Base-by-base conservation (phyloP, 1,140 invertebrate species). In the Ceratina australensis region DNA sequence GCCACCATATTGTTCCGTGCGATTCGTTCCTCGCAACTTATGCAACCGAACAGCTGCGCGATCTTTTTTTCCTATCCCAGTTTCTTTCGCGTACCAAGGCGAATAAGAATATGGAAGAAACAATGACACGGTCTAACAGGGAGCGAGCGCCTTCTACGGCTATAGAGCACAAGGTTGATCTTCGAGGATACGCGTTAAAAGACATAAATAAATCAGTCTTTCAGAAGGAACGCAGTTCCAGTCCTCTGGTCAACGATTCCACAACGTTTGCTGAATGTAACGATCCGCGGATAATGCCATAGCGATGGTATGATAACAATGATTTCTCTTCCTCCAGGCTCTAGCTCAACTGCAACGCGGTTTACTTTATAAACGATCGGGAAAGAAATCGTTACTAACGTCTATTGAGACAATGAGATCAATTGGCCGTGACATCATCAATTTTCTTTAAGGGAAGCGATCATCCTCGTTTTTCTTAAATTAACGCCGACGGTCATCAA, bases 121-220 rank as follows among this genome's bases (percentile, higher is more conserved):
- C 24, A 28, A 72, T 50, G 18, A 28, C 4, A 13, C n/a, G 65
- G 50, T 69, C 57, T 57, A 59, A 64, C 22, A 61, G 61, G 67
- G 65, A 68, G 71, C 33, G 33, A 42, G 33, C 81, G 82, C 81
- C 83, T 78, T 87, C 79, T 80, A 85, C 80, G 79, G 76, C 68
- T 78, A 84, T 82, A 61, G 79, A 77, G 84, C 81, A 84, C 84
- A 87, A 87, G 84, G 84, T 85, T 87, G 81, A 60, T 72, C 59
- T 71, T 64, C 42, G 42, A 57, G 50, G 42, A 72, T 33, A 73
- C 20, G 15, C 33, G 33, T 15, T 5, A 22, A 47, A 26, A 26
- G 7, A 22, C 26, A 47, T 72, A 59, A 59, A 47, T 71, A 42
- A 42, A 42, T 42, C 68, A 24, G 16, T 12, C n/a, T 72, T n/a